A percentile compares a stretch with the other conserved stretches of the same genome.
These are phyloP conservation scores for Andrena bucephala DNA, from an alignment of 2,888 invertebrate genomes.

Conservation along the genomic window DNA sequence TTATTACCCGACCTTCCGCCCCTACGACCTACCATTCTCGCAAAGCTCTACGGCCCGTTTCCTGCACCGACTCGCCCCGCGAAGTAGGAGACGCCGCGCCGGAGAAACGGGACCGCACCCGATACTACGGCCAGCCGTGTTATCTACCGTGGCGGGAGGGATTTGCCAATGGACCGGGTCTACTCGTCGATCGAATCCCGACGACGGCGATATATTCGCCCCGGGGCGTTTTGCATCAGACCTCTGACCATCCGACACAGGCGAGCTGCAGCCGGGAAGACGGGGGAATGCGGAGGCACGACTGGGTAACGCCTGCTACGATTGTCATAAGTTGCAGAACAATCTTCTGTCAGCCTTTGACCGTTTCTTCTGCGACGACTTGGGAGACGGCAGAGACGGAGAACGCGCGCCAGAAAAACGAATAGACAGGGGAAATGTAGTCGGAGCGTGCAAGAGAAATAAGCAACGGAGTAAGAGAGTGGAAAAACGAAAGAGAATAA, in stretches of 20 bases:
- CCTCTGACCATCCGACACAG: too few relatives aligned
- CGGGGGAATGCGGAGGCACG: not conserved
- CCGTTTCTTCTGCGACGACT: slow-evolving; percentile 3
- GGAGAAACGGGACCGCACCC: slow-evolving; percentile 27
- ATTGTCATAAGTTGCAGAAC: slow-evolving; percentile 4
- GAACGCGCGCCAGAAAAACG: not conserved
- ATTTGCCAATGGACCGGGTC: slow-evolving; percentile 39
- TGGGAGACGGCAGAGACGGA: not conserved
- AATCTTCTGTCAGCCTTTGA: slow-evolving; percentile 13
- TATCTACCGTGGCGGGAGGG: slow-evolving; percentile 35
- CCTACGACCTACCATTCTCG: slow-evolving; percentile 64
- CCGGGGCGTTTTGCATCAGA: not conserved
- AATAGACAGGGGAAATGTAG: not conserved
- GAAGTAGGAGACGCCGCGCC: slow-evolving; percentile 43
- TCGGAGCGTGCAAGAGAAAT: not conserved
- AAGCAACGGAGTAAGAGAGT: slow-evolving; percentile 8
- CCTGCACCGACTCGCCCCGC: slow-evolving; percentile 42
- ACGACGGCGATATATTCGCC: not conserved
- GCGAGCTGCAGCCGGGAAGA: not conserved
- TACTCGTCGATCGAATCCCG: slow-evolving; percentile 30
- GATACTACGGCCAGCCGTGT: slow-evolving; percentile 36
- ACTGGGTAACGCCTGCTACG: not conserved
- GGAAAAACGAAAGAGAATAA: slow-evolving; percentile 42
- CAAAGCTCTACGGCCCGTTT: slow-evolving; percentile 53
- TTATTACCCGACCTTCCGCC: slow-evolving; percentile 72